phyloP scores from a whole-genome alignment of 2,797 vertebrate species.

The Eurystomus glaucurus region DNA sequence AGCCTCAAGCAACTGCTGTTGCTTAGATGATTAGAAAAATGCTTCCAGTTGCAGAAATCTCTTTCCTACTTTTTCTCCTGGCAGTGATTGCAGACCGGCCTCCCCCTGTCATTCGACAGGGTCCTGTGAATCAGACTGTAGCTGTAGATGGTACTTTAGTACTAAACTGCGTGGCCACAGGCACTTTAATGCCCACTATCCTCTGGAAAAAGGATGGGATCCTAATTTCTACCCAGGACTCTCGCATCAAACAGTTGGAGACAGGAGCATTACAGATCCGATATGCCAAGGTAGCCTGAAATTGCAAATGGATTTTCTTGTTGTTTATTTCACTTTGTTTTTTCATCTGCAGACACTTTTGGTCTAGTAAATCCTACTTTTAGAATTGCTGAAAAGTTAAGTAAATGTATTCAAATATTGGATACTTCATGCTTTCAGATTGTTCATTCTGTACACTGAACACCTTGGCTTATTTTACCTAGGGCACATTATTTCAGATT shows the following conservation, averaged over 20 bases:
- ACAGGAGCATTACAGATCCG: slow-evolving; percentile 92
- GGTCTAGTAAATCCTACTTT: not conserved
- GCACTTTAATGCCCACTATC: slow-evolving; percentile 92
- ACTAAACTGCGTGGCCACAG: slow-evolving; percentile 91
- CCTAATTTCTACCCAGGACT: slow-evolving; percentile 94
- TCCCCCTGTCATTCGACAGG: slow-evolving; percentile 95
- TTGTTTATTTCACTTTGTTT: not conserved
- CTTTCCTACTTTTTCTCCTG: slow-evolving; percentile 82
- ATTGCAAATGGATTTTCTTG: not conserved
- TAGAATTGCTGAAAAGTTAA: slow-evolving; percentile 41
- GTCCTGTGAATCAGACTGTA: slow-evolving; percentile 96
- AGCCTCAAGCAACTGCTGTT: slow-evolving; percentile 86
- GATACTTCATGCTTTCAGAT: slow-evolving; percentile 12
- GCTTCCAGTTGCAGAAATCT: slow-evolving; percentile 90
- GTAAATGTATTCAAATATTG: slow-evolving; percentile 21
- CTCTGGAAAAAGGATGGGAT: slow-evolving; percentile 95
- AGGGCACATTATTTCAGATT: slow-evolving; percentile 42
- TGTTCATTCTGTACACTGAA: slow-evolving; percentile 3
- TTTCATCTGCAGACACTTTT: not conserved
- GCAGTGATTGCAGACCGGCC: slow-evolving; percentile 96
- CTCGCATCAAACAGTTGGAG: slow-evolving; percentile 94
- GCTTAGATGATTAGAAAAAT: slow-evolving; percentile 91
- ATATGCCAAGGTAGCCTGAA: slow-evolving; percentile 92
- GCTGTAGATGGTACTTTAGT: slow-evolving; percentile 94
- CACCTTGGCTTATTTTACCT: slow-evolving; percentile 16